phyloP scores from a whole-genome alignment of 2,888 invertebrate genomes.

The Chelonus formosanus region DNA sequence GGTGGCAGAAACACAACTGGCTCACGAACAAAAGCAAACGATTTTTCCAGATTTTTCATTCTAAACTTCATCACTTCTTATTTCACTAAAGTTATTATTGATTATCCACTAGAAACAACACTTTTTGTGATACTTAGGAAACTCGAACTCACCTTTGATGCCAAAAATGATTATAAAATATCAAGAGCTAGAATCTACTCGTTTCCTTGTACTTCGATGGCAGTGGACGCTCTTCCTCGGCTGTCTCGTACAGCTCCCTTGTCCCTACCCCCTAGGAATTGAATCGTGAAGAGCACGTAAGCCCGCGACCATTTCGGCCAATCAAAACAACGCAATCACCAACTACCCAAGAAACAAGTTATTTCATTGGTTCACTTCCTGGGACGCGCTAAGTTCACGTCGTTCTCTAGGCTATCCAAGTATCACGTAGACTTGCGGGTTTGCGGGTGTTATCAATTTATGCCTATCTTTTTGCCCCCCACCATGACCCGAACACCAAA shows the following conservation, averaged over 20 bases:
- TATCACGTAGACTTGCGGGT: conserved; percentile 6
- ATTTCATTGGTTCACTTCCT: conserved; percentile 45
- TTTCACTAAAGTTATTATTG: no score
- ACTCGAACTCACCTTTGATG: conserved; percentile 40
- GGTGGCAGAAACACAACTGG: conserved; percentile 45
- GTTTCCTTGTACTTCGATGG: conserved; percentile 58
- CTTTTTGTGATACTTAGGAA: neutral
- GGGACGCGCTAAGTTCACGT: conserved; percentile 44
- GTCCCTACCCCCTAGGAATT: conserved; percentile 43
- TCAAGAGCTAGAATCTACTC: conserved; percentile 46
- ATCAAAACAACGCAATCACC: conserved; percentile 7
- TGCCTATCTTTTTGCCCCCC: neutral
- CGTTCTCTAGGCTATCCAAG: conserved; percentile 3
- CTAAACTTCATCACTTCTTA: neutral
- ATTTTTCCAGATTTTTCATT: conserved; percentile 42
- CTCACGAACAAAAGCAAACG: conserved; percentile 37
- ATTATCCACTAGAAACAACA: conserved; percentile 1
- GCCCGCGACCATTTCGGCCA: conserved; percentile 44
- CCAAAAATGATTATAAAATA: conserved; percentile 40
- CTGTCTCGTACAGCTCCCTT: conserved; percentile 47
- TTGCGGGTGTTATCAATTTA: conserved; percentile 6
- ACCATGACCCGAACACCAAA: neutral
- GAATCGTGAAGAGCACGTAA: conserved; percentile 46
- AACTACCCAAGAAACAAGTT: conserved; percentile 40
- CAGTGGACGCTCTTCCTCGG: conserved; percentile 58